These are phyloP conservation scores for Sebastolobus altivelis DNA, from an alignment of 2,797 vertebrate species.

Conservation along the genomic window DNA sequence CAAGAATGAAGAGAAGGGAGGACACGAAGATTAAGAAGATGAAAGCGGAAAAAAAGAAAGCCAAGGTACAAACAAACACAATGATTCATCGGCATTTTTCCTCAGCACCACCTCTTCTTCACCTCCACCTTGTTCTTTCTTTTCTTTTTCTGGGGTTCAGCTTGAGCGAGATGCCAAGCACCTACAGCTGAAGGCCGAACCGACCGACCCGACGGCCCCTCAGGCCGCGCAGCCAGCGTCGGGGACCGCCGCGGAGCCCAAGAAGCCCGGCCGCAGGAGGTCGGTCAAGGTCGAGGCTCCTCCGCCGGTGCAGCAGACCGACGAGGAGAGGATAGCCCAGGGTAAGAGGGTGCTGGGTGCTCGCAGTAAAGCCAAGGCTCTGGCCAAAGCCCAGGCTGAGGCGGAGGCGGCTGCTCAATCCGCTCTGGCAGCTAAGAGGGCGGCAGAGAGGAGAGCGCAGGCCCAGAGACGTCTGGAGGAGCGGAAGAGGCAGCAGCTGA, in stretches of 20 bases:
- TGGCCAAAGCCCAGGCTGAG: constrained; percentile 88
- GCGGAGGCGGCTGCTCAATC: constrained; percentile 88
- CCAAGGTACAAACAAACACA: constrained; percentile 84
- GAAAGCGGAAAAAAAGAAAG: constrained; percentile 89
- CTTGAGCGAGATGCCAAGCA: constrained; percentile 73
- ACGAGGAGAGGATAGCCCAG: constrained; percentile 82
- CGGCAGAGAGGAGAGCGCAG: constrained; percentile 86
- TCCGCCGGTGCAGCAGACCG: constrained; percentile 75
- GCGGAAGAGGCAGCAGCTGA: constrained; percentile 91
- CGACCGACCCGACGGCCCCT: constrained; percentile 44
- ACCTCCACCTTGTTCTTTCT: not conserved
- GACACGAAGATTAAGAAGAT: constrained; percentile 89
- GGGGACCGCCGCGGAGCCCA: constrained; percentile 62
- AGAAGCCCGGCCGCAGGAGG: constrained; percentile 81
- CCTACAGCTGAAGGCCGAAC: constrained; percentile 52
- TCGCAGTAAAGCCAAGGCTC: constrained; percentile 87
- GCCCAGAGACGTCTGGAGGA: constrained; percentile 92
- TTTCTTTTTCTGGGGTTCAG: constrained; percentile 57
- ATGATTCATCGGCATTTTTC: not conserved
- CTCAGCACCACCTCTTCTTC: not conserved
- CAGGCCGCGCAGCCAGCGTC: constrained; percentile 45
- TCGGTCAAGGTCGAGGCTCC: constrained; percentile 63
- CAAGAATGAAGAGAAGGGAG: constrained; percentile 92
- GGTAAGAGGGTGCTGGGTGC: constrained; percentile 83
- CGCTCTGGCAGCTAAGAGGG: constrained; percentile 86